Base-by-base conservation (phyloP, 2,888 invertebrate genomes). In the Peribatodes rhomboidaria region DNA sequence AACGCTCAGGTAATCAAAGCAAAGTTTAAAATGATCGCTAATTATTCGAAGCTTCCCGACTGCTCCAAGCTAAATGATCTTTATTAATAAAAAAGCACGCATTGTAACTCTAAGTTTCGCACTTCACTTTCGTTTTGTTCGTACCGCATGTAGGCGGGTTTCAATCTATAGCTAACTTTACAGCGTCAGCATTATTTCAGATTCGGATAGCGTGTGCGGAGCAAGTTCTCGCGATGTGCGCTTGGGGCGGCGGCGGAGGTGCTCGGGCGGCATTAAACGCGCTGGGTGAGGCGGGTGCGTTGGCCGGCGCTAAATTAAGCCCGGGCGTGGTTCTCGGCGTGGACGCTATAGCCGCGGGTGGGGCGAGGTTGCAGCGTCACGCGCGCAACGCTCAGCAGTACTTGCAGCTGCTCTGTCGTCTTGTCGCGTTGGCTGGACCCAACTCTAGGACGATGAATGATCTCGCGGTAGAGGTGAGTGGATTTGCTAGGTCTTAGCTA, bases 171-270 rank as follows among this genome's bases (percentile, higher is more conserved):
- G 39, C 44, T 27, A 20, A 37, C 42, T 57, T 31, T 46, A 33
- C 18, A 59, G 27, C 18, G 44, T 50, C 49, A 41, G 37, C 42
- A 54, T 59, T 18, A 14, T 41, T 46, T 22, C 85, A 96, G 82
- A 95, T 98, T 63, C 94, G 98, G 68, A 94, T 96, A 60, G 95
- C 96, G 47, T 97, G 97, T 60, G 96, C 96, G 7, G 98, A 98
- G 84, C 98, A 98, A 87, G 95, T 98, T 84, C 94, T 97, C 70
- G 94, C 96, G 67, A 97, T 98, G 90, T 97, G 97, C 70, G 97
- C 97, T 39, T 97, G 96, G 93, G 97, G 97, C 79, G 96, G 95
- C 71, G 94, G 94, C 66, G 90, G 86, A 8, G 89, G 90, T 14
- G 92, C 93, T 49, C 87, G 89, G 46, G 77, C 81, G 0, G 90